These are phyloP conservation scores for Anarrhichthys ocellatus DNA, from an alignment of 2,113 vertebrate genomes.

Conservation along the genomic window DNA sequence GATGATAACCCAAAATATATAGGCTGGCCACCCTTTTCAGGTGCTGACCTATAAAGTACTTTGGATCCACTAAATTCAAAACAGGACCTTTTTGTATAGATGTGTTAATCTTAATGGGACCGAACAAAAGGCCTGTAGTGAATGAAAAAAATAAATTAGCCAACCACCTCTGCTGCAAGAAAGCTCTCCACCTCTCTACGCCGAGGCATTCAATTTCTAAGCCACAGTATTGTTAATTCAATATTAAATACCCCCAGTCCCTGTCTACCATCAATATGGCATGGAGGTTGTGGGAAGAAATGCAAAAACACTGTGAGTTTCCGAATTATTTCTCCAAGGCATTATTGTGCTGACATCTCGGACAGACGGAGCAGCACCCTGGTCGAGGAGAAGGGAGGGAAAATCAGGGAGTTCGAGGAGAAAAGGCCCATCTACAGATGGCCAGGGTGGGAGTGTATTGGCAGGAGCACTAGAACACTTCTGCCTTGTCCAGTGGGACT, in stretches of 20 bases:
- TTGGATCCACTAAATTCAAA: conserved; percentile 41
- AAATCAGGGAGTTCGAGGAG: conserved; percentile 61
- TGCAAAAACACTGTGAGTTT: conserved; percentile 42
- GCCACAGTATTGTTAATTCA: conserved; percentile 35
- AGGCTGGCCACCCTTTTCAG: conserved; percentile 13
- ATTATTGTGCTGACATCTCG: conserved; percentile 65
- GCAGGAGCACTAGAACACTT: conserved; percentile 80
- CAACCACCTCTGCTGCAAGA: conserved; percentile 16
- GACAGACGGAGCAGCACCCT: conserved; percentile 70
- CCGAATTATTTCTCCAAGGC: conserved; percentile 43
- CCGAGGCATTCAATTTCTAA: conserved; percentile 21
- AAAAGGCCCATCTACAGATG: conserved; percentile 84
- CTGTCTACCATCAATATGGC: conserved; percentile 24
- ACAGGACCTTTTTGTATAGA: conserved; percentile 35
- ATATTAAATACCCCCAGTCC: conserved; percentile 24
- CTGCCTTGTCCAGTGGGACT: conserved; percentile 81
- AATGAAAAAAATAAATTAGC: conserved; percentile 52
- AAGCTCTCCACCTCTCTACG: conserved; percentile 32
- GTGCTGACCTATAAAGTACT: conserved; percentile 45
- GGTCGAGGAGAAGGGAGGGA: conserved; percentile 58
- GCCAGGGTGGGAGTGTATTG: conserved; percentile 83
- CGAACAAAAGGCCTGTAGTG: conserved; percentile 38
- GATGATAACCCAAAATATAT: conserved; percentile 41
- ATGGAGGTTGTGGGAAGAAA: conserved; percentile 25
- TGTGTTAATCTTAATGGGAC: conserved; percentile 51